A percentile compares a stretch with the other conserved stretches of the same genome.
Conservation (phyloP, 2,113 vertebrate species). For the Elachura formosa region DNA sequence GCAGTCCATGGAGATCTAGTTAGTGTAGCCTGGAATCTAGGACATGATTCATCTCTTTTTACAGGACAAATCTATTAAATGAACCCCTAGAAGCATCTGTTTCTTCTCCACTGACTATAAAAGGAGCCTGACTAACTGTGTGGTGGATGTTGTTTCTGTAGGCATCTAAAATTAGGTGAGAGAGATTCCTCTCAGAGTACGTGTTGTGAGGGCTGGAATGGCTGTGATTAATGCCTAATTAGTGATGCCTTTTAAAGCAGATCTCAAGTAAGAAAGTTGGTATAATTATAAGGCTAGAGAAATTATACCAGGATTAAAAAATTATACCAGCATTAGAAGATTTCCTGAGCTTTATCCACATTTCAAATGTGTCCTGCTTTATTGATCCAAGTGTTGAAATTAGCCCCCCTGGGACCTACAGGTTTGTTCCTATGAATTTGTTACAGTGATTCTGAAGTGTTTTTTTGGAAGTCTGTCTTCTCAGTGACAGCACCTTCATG, state of each 20-base stretch:
- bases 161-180: constrained; percentile 62
- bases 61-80: constrained; percentile 22
- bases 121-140: constrained; percentile 23
- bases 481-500: no score
- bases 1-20: background rate
- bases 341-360: background rate
- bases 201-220: background rate
- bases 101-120: constrained; percentile 55
- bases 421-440: background rate
- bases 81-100: background rate
- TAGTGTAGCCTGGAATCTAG: background rate
- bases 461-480: background rate
- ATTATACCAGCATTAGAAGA: background rate
- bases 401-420: background rate
- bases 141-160: constrained; percentile 42
- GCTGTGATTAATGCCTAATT: constrained; percentile 30
- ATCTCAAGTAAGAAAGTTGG: background rate
- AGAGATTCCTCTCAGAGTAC: background rate
- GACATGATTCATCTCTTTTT: constrained; percentile 22
- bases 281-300: background rate
- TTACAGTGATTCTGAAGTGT: background rate
- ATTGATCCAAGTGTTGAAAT: background rate
- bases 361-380: background rate
- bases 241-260: background rate
- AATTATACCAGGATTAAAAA: background rate